Evolutionary conservation across 2,113 vertebrate species (phyloP).

Genomic region (Heterochromis multidens): DNA sequence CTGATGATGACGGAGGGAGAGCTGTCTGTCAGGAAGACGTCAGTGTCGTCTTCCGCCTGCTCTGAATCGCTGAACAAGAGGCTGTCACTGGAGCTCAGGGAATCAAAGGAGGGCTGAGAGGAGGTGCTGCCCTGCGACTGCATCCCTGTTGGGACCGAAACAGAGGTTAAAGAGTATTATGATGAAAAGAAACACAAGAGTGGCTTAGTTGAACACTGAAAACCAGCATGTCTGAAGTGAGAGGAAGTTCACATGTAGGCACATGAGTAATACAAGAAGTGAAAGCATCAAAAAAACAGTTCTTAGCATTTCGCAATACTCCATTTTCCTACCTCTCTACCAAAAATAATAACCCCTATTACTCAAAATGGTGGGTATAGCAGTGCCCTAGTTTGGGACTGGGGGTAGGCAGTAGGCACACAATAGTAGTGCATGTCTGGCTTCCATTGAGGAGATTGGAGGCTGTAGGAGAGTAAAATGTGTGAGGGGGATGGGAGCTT

Average conservation of each 20-base stretch:
- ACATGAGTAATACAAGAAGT: not conserved
- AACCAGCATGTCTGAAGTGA: not conserved
- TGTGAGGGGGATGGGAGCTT: constrained; percentile 70
- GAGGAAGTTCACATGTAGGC: not conserved
- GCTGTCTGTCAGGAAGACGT: constrained; percentile 76
- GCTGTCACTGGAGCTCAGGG: constrained; percentile 72
- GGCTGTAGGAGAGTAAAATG: constrained; percentile 60
- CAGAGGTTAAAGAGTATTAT: not conserved
- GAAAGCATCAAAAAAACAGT: not conserved
- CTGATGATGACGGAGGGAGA: constrained; percentile 46
- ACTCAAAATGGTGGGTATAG: constrained; percentile 67
- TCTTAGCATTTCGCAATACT: not conserved
- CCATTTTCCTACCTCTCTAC: not conserved
- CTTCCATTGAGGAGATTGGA: constrained; percentile 68
- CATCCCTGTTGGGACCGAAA: constrained; percentile 61
- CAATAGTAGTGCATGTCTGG: constrained; percentile 62
- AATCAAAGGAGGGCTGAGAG: constrained; percentile 76
- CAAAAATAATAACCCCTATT: constrained; percentile 41
- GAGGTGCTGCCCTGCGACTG: constrained; percentile 76
- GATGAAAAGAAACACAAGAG: not conserved
- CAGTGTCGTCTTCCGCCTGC: constrained; percentile 71
- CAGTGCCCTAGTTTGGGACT: constrained; percentile 66
- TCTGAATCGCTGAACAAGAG: constrained; percentile 73
- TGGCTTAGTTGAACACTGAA: not conserved
- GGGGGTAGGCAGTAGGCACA: constrained; percentile 60